Base-by-base conservation (phyloP, 2,888 invertebrate genomes). In the Troides oblongomaculatus region DNA sequence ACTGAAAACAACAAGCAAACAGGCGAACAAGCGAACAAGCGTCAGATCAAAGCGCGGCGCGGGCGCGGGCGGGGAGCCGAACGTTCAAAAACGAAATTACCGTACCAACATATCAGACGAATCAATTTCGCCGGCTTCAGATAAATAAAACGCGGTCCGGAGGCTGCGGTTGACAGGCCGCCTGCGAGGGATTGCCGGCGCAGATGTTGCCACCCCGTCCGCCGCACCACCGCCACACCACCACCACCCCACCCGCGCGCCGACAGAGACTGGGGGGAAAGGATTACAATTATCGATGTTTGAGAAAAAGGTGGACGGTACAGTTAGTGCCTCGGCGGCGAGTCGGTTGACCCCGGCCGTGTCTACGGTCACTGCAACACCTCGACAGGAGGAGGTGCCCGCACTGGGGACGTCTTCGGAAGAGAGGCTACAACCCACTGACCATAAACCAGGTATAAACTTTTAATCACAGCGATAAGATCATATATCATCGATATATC, bases 81-180 rank as follows among this genome's bases (percentile, higher is more conserved):
- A 57, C 62, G 65, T 63, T 70, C 63, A 66, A 64, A 70, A 75
- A 71, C 73, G 70, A 74, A 74, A 76, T 74, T 75, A 74, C 73
- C 68, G 72, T 58, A 71, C 12, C 72, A 77, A 78, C 84, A 82
- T 82, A 84, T 86, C 85, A 87, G 82, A 85, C 87, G 83, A 87
- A 89, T 89, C 89, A 88, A 89, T 89, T 89, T 86, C 77, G 85
- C 46, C 53, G 58, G 69, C 81, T 80, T 80, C 81, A 84, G 81
- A 86, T 86, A 87, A 86, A 87, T 86, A 87, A 83, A 80, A 78
- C 79, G 77, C 77, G 77, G 71, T 74, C 72, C 72, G 75, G 75
- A 72, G 79, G 78, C 86, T 90, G 90, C 78, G 88, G 86, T 83
- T 89, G 90, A 90, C 90, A 88, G 88, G 76, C 78, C 80, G 78